Conservation (phyloP, 37 sponge, comb jelly and placozoan species). For the Oopsacas minuta region DNA sequence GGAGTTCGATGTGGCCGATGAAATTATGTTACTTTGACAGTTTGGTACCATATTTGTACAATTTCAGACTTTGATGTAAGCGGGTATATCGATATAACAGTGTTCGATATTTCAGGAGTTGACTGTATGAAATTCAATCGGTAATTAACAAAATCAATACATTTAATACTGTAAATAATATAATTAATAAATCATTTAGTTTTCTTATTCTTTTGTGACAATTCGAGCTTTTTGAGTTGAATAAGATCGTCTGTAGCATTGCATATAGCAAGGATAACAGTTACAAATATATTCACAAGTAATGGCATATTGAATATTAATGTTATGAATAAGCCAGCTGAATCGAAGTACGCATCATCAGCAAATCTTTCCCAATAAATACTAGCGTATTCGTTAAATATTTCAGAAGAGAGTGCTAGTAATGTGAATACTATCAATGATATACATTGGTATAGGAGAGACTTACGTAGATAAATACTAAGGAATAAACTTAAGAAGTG, state of each 20-base stretch:
- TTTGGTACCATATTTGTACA: too few relatives aligned
- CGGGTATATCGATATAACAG: too few relatives aligned
- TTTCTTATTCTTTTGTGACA: background rate
- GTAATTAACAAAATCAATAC: too few relatives aligned
- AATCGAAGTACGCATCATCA: background rate
- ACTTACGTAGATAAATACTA: background rate
- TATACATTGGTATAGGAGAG: background rate
- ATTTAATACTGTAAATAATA: too few relatives aligned
- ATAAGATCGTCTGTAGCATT: background rate
- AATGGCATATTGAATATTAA: background rate
- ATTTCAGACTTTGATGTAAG: too few relatives aligned
- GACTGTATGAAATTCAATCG: too few relatives aligned
- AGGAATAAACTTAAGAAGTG: background rate
- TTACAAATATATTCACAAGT: background rate
- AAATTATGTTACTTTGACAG: too few relatives aligned
- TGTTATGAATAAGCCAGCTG: constrained; percentile 9
- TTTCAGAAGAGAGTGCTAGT: background rate
- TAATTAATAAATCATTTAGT: constrained; percentile 10
- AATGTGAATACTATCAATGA: background rate
- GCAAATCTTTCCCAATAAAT: constrained; percentile 5
- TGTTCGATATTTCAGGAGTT: too few relatives aligned
- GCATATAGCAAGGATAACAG: background rate
- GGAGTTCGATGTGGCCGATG: too few relatives aligned
- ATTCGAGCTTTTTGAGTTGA: background rate
- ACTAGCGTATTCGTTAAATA: background rate